Conservation (phyloP, 2,888 invertebrate species). For the Campoplex capitator region DNA sequence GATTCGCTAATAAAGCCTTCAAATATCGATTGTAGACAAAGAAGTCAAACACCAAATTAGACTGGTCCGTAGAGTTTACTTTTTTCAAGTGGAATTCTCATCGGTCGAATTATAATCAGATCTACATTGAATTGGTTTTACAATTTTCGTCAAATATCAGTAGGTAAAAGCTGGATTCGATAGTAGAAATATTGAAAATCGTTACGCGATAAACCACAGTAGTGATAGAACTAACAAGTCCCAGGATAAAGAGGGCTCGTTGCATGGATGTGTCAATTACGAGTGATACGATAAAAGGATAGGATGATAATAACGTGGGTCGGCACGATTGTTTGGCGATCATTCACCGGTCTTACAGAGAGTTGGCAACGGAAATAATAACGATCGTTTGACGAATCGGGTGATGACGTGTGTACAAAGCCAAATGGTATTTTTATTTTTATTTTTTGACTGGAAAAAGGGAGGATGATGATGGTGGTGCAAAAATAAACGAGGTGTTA, state of each 20-base stretch:
- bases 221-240: background rate
- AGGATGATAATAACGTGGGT: slow-evolving; percentile 3
- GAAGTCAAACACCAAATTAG: no score
- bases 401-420: slow-evolving; percentile 21
- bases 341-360: slow-evolving; percentile 14
- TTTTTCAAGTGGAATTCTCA: no score
- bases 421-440: background rate
- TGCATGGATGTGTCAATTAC: slow-evolving; percentile 32
- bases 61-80: no score
- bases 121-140: background rate
- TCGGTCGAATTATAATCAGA: background rate
- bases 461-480: slow-evolving; percentile 6
- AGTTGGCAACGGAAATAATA: slow-evolving; percentile 12
- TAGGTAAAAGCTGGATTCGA: background rate
- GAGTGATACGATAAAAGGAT: background rate
- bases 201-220: background rate
- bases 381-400: slow-evolving; percentile 3
- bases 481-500: slow-evolving; percentile 38
- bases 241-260: background rate
- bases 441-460: background rate
- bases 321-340: background rate
- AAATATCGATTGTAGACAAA: no score
- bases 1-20: no score
- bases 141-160: background rate
- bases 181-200: background rate